phyloP scores from a whole-genome alignment of 1,140 invertebrate genomes.

The Aporrectodea caliginosa region DNA sequence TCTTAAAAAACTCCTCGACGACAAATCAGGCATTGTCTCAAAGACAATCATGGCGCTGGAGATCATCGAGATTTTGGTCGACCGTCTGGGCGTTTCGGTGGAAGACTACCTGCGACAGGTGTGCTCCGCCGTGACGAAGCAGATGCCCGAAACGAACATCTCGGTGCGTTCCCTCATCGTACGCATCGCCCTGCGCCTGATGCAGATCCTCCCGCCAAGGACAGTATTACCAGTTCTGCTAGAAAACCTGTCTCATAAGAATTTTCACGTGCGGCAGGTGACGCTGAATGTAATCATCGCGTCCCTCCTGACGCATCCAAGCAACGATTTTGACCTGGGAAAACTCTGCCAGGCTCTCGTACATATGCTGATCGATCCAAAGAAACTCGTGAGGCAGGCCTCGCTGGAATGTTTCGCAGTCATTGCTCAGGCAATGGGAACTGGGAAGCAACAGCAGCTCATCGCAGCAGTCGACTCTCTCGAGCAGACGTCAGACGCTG shows the following conservation, averaged over 20 bases:
- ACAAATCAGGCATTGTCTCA: conserved; percentile 63
- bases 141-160: conserved; percentile 61
- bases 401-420: conserved; percentile 74
- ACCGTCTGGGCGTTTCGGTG: conserved; percentile 46
- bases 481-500: conserved; percentile 46
- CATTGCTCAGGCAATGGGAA: conserved; percentile 68
- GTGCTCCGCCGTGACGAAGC: conserved; percentile 58
- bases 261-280: conserved; percentile 72
- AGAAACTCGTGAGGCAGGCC: conserved; percentile 71
- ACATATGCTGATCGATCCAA: conserved; percentile 64
- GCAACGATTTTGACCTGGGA: conserved; percentile 71
- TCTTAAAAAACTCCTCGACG: conserved; percentile 59
- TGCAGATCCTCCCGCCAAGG: conserved; percentile 63
- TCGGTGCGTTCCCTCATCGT: conserved; percentile 55
- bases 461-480: conserved; percentile 56
- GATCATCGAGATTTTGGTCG: conserved; percentile 57
- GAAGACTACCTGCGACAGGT: conserved; percentile 51
- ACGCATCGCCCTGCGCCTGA: conserved; percentile 64
- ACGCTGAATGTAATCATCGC: conserved; percentile 73
- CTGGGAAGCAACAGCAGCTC: conserved; percentile 53
- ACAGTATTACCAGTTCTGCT: conserved; percentile 63
- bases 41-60: conserved; percentile 61
- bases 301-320: conserved; percentile 72
- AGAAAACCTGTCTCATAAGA: conserved; percentile 62
- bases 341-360: conserved; percentile 61